These are phyloP conservation scores for Ginglymostoma cirratum DNA, from an alignment of 2,113 vertebrate genomes.

Conservation along the genomic window DNA sequence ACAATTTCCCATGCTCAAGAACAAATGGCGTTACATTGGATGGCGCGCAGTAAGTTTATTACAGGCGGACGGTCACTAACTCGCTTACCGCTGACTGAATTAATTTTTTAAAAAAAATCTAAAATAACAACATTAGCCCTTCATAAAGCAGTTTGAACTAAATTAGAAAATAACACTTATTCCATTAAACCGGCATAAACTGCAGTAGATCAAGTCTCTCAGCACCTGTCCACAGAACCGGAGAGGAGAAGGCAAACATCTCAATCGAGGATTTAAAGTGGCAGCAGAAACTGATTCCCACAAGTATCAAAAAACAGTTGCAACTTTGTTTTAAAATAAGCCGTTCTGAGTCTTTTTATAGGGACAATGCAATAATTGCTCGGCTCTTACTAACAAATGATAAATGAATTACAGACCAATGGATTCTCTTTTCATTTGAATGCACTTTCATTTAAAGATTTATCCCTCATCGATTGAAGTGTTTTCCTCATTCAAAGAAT, in stretches of 20 bases:
- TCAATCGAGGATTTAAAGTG: conserved; percentile 29
- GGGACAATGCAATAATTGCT: background rate
- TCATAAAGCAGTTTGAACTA: conserved; percentile 51
- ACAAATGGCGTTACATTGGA: conserved; percentile 48
- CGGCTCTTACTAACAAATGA: background rate
- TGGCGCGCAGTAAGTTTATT: conserved; percentile 49
- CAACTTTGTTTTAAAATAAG: background rate
- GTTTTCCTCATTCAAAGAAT: background rate
- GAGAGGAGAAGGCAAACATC: conserved; percentile 1
- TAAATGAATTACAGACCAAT: background rate
- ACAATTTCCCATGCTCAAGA: conserved; percentile 54
- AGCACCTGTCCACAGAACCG: conserved; percentile 50
- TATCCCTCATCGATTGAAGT: background rate
- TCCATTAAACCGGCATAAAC: conserved; percentile 49
- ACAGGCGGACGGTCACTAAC: conserved; percentile 14
- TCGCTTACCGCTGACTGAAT: conserved; percentile 47
- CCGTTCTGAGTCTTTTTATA: background rate
- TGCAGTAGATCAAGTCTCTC: conserved; percentile 51
- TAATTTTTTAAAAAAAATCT: conserved; percentile 44
- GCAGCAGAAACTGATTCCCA: background rate
- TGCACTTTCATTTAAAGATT: background rate
- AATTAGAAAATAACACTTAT: conserved; percentile 47
- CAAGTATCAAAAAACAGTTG: conserved; percentile 31
- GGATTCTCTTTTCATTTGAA: background rate
- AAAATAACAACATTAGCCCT: conserved; percentile 53